phyloP scores from a whole-genome alignment of 2,797 vertebrate genomes.

The Enteromius unitaeniatus region DNA sequence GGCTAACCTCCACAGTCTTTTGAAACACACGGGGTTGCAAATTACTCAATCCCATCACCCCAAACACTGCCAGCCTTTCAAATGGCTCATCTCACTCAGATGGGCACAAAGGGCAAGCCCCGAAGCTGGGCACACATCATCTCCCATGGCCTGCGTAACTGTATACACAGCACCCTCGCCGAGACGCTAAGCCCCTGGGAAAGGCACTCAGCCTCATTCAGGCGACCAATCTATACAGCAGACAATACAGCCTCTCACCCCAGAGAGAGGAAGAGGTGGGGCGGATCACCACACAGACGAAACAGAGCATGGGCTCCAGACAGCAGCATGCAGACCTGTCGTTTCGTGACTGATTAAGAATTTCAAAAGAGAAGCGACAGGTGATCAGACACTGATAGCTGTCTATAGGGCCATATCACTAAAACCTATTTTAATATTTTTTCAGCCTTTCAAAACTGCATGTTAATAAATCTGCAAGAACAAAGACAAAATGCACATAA shows the following conservation, averaged over 20 bases:
- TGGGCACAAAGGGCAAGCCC: constrained; percentile 70
- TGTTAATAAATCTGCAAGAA: background rate
- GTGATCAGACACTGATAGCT: background rate
- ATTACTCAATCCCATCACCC: constrained; percentile 57
- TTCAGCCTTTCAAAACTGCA: background rate
- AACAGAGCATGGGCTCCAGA: constrained; percentile 3
- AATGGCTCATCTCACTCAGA: constrained; percentile 55
- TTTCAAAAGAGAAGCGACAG: background rate
- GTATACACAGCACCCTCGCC: constrained; percentile 46
- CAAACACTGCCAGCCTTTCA: constrained; percentile 63
- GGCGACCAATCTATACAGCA: constrained; percentile 47
- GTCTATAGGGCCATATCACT: background rate
- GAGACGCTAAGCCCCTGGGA: constrained; percentile 63
- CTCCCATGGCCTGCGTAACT: constrained; percentile 55
- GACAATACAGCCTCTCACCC: constrained; percentile 55
- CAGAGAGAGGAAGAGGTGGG: constrained; percentile 32
- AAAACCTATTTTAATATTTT: background rate
- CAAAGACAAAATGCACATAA: background rate
- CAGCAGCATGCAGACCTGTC: background rate
- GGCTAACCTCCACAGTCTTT: constrained; percentile 37
- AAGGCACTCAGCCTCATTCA: constrained; percentile 50
- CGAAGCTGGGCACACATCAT: constrained; percentile 58
- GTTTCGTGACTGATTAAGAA: background rate
- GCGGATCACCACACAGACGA: background rate
- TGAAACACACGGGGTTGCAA: constrained; percentile 40